Evolutionary conservation across 2,888 invertebrate species (phyloP).

Genomic region (Loripinus fragilis): DNA sequence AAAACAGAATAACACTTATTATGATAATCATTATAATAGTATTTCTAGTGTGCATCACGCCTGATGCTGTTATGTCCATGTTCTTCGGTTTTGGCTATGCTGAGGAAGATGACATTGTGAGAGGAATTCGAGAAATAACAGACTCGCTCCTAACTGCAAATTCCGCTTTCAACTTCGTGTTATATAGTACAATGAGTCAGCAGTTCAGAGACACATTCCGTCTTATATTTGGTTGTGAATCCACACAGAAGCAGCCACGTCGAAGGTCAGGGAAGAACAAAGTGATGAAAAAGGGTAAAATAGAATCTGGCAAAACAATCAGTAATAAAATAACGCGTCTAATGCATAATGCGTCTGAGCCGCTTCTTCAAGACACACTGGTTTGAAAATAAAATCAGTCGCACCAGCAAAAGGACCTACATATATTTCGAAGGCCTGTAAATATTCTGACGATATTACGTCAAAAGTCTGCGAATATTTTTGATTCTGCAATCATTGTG

Average conservation of each 20-base stretch:
- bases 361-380: conserved; percentile 87
- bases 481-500: too few relatives aligned
- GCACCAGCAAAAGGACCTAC: too few relatives aligned
- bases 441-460: too few relatives aligned
- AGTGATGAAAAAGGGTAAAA: conserved; percentile 30
- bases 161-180: conserved; percentile 81
- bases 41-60: conserved; percentile 81
- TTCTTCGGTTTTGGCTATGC: conserved; percentile 82
- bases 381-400: too few relatives aligned
- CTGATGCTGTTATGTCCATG: conserved; percentile 82
- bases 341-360: conserved; percentile 18
- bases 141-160: conserved; percentile 81
- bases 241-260: conserved; percentile 27
- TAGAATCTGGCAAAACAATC: conserved; percentile 25
- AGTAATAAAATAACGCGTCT: conserved; percentile 23
- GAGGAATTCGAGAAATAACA: conserved; percentile 81
- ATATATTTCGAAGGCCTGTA: too few relatives aligned
- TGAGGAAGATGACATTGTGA: conserved; percentile 78
- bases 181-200: conserved; percentile 81
- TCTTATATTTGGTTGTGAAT: conserved; percentile 73
- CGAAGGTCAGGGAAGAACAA: conserved; percentile 41
- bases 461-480: too few relatives aligned
- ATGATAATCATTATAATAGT: conserved; percentile 81
- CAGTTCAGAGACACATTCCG: conserved; percentile 78
- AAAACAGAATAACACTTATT: conserved; percentile 82